Conservation (phyloP, 2,797 vertebrate species). For the Holocentrus rufus region DNA sequence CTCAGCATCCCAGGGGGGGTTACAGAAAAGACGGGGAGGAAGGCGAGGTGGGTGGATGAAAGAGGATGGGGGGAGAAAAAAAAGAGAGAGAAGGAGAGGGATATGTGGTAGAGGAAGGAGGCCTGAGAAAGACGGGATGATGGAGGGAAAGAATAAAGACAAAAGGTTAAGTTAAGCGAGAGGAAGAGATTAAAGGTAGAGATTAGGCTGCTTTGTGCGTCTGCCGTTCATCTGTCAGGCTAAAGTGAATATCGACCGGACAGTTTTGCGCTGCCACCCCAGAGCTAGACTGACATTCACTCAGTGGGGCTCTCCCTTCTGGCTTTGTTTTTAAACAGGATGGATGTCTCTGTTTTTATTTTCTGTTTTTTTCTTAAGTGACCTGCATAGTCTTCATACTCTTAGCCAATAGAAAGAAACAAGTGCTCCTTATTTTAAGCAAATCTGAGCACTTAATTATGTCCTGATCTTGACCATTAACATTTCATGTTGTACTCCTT, state of each 20-base stretch:
- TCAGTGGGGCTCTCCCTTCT: conserved; percentile 1
- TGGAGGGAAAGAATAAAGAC: neutral
- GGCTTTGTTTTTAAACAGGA: conserved; percentile 20
- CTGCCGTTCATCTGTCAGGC: conserved; percentile 9
- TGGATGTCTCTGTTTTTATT: conserved; percentile 11
- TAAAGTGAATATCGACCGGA: conserved; percentile 33
- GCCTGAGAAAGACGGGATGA: neutral
- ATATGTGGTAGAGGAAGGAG: neutral
- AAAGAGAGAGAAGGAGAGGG: neutral
- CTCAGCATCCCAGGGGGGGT: neutral
- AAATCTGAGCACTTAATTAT: conserved; percentile 38
- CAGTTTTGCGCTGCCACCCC: conserved; percentile 14
- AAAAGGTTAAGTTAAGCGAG: neutral
- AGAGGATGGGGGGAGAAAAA: neutral
- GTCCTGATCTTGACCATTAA: conserved; percentile 36
- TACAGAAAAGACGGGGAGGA: neutral
- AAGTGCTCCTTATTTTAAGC: conserved; percentile 36
- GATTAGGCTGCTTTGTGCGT: conserved; percentile 24
- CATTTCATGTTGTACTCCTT: conserved; percentile 48
- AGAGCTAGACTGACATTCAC: conserved; percentile 22
- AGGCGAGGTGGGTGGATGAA: neutral
- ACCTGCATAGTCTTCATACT: conserved; percentile 7
- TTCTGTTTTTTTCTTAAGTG: conserved; percentile 31
- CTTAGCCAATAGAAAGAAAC: conserved; percentile 25
- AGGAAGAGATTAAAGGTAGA: neutral